These are phyloP conservation scores for Lucilia cuprina DNA, from an alignment of 1,140 invertebrate genomes.

Conservation along the genomic window DNA sequence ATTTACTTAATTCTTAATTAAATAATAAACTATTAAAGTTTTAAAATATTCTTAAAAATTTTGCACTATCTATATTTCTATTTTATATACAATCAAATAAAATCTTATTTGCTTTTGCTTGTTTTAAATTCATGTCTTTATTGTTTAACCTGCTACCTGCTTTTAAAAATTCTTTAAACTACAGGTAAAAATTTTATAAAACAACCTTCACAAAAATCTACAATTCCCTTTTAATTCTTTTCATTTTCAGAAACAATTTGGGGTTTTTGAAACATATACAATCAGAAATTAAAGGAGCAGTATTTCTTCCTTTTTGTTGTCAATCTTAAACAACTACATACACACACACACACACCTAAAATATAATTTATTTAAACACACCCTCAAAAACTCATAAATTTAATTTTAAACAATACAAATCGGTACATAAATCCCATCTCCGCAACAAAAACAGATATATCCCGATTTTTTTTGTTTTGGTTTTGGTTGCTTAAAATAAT, in stretches of 20 bases:
- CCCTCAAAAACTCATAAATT: conserved; percentile 27
- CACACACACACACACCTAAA: neutral
- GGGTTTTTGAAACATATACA: neutral
- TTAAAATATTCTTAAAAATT: neutral
- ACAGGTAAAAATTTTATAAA: conserved; percentile 5
- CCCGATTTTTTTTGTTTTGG: no score
- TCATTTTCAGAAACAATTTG: neutral
- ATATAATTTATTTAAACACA: neutral
- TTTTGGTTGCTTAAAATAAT: no score
- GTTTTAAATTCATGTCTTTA: neutral
- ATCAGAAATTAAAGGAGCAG: conserved; percentile 24
- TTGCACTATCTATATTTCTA: neutral
- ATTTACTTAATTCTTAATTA: no score
- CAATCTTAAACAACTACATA: neutral
- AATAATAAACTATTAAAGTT: neutral
- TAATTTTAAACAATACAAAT: neutral
- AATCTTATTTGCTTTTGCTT: conserved; percentile 28
- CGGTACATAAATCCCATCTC: no score
- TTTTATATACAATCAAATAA: neutral
- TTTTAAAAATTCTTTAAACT: neutral
- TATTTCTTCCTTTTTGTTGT: neutral
- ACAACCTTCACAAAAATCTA: conserved; percentile 23
- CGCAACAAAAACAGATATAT: no score
- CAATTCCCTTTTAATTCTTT: conserved; percentile 8
- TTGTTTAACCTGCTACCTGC: neutral